Percentiles rank a stretch among this genome's conserved stretches.
These are phyloP conservation scores for Helleia helle DNA, from an alignment of 2,888 invertebrate species.

Conservation along the genomic window DNA sequence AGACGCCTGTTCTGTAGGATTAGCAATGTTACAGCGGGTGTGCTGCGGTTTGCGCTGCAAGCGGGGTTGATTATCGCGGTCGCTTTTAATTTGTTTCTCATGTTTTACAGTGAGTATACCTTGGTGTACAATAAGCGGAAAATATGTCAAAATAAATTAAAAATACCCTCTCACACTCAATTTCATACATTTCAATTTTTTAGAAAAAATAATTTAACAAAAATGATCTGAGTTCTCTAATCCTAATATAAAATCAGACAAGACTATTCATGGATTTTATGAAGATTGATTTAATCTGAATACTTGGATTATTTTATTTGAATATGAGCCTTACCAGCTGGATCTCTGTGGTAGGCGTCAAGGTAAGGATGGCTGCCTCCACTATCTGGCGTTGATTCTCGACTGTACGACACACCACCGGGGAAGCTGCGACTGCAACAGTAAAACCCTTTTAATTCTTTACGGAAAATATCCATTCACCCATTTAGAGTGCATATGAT, in stretches of 20 bases:
- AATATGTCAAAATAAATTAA: too few relatives aligned
- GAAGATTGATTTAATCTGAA: too few relatives aligned
- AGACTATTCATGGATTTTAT: too few relatives aligned
- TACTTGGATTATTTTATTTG: too few relatives aligned
- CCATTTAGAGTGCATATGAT: too few relatives aligned
- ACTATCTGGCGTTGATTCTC: slow-evolving; percentile 92
- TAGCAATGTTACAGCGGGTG: slow-evolving; percentile 28
- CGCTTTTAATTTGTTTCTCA: slow-evolving; percentile 64
- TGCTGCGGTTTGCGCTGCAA: slow-evolving; percentile 32
- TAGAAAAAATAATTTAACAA: too few relatives aligned
- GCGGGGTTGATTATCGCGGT: slow-evolving; percentile 47
- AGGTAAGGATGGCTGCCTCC: slow-evolving; percentile 89
- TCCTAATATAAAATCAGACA: too few relatives aligned
- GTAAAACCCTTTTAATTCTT: slow-evolving; percentile 10
- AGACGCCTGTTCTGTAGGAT: slow-evolving; percentile 29
- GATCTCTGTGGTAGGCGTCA: slow-evolving; percentile 87
- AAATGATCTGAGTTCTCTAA: too few relatives aligned
- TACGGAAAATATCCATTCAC: neutral
- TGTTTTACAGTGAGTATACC: slow-evolving; percentile 22
- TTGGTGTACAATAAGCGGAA: slow-evolving; percentile 8
- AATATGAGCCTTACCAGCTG: slow-evolving; percentile 80
- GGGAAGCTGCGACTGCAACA: slow-evolving; percentile 72
- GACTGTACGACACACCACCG: slow-evolving; percentile 82
- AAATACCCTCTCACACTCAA: too few relatives aligned
- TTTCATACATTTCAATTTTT: neutral